phyloP scores from a whole-genome alignment of 2,113 vertebrate species.

The Trematomus loennbergii region DNA sequence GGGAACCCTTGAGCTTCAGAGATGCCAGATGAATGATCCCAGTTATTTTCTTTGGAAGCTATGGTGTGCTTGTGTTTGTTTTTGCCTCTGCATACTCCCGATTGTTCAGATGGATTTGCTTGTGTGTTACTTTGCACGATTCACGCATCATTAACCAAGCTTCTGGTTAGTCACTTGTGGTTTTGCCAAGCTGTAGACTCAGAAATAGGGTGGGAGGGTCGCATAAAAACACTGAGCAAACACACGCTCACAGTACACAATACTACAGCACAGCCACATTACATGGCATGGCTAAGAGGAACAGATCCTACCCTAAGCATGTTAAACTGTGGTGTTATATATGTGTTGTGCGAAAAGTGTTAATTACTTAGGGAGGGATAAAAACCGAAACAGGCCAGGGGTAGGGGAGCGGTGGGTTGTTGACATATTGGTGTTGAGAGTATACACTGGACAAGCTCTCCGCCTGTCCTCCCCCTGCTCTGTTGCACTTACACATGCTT shows the following conservation, averaged over 20 bases:
- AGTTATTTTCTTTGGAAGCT: constrained; percentile 68
- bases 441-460: constrained; percentile 38
- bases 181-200: constrained; percentile 50
- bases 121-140: constrained; percentile 80
- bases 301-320: constrained; percentile 75
- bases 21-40: constrained; percentile 80
- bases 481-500: constrained; percentile 44
- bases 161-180: constrained; percentile 66
- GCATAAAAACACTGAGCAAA: constrained; percentile 44
- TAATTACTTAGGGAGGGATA: constrained; percentile 63
- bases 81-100: constrained; percentile 69
- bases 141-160: constrained; percentile 74
- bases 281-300: constrained; percentile 77
- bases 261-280: constrained; percentile 60
- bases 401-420: constrained; percentile 44
- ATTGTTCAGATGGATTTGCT: constrained; percentile 73
- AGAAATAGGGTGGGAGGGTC: constrained; percentile 50
- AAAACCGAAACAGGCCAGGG: constrained; percentile 41
- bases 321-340: constrained; percentile 73
- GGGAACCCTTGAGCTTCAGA: constrained; percentile 85
- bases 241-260: constrained; percentile 44
- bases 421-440: constrained; percentile 33
- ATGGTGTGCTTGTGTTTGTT: constrained; percentile 72
- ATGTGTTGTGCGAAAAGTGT: constrained; percentile 68
- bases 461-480: constrained; percentile 60